Conservation (phyloP, 2,888 invertebrate species). For the Caenorhabditis wallacei region DNA sequence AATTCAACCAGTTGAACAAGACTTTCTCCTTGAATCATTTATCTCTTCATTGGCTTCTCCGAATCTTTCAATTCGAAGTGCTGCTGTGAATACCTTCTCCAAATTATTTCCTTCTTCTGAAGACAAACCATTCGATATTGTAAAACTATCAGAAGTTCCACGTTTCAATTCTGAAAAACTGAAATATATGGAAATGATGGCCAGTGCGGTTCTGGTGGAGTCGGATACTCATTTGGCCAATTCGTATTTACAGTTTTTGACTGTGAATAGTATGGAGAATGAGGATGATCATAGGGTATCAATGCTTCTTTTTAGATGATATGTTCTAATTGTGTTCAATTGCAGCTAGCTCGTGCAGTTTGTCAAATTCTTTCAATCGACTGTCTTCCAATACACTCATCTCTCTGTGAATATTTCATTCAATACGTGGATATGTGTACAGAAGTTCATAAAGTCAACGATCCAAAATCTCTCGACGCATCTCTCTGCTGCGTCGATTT, state of each 20-base stretch:
- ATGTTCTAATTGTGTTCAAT: not conserved
- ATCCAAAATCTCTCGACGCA: not conserved
- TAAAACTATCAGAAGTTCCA: constrained; percentile 21
- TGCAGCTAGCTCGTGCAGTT: constrained; percentile 44
- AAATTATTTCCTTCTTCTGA: constrained; percentile 33
- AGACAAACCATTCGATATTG: constrained; percentile 42
- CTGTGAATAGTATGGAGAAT: constrained; percentile 21
- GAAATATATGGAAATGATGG: constrained; percentile 39
- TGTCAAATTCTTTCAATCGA: constrained; percentile 24
- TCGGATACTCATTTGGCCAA: constrained; percentile 25
- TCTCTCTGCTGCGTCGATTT: constrained; percentile 29
- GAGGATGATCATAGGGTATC: constrained; percentile 27
- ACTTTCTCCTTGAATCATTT: constrained; percentile 47
- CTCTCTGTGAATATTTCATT: constrained; percentile 54
- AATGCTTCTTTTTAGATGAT: no score
- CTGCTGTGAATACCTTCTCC: constrained; percentile 38
- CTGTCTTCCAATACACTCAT: constrained; percentile 24
- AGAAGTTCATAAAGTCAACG: constrained; percentile 26
- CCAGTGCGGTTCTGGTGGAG: constrained; percentile 42
- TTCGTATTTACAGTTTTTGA: constrained; percentile 54
- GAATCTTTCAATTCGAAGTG: constrained; percentile 2
- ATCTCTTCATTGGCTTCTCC: constrained; percentile 40
- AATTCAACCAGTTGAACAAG: constrained; percentile 26
- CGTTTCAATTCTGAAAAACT: constrained; percentile 33
- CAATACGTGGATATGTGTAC: constrained; percentile 51